Evolutionary conservation across 2,888 invertebrate species (phyloP).

Genomic region (Acleris laterana): DNA sequence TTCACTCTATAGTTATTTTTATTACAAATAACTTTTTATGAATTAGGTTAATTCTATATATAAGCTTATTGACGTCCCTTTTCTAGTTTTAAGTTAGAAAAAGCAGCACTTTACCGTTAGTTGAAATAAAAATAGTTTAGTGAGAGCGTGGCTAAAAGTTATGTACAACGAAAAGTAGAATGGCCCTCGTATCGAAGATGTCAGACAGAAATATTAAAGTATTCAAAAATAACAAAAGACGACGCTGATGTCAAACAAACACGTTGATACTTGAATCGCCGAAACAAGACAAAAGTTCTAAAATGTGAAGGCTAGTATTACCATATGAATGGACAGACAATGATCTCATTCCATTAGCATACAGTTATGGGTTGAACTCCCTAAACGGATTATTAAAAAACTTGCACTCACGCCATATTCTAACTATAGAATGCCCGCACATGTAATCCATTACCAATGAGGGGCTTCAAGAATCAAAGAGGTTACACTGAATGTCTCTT

Average conservation of each 20-base stretch:
- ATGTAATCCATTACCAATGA: not conserved
- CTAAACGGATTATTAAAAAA: conserved; percentile 11
- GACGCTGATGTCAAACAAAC: not conserved
- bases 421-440: conserved; percentile 1
- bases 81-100: no score
- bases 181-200: no score
- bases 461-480: no score
- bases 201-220: not conserved
- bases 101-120: no score
- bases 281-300: conserved; percentile 30
- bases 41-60: no score
- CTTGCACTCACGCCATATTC: conserved; percentile 48
- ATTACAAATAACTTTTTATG: no score
- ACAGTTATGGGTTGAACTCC: conserved; percentile 51
- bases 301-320: conserved; percentile 37
- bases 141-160: no score
- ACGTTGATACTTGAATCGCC: conserved; percentile 5
- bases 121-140: no score
- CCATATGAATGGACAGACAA: conserved; percentile 49
- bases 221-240: not conserved
- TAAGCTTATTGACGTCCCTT: no score
- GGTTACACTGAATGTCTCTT: no score
- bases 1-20: no score
- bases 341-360: conserved; percentile 77
- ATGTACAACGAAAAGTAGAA: no score